A percentile compares a stretch with the other conserved stretches of the same genome.
phyloP scores from a whole-genome alignment of 2,113 vertebrate species.

The Antechinus flavipes region DNA sequence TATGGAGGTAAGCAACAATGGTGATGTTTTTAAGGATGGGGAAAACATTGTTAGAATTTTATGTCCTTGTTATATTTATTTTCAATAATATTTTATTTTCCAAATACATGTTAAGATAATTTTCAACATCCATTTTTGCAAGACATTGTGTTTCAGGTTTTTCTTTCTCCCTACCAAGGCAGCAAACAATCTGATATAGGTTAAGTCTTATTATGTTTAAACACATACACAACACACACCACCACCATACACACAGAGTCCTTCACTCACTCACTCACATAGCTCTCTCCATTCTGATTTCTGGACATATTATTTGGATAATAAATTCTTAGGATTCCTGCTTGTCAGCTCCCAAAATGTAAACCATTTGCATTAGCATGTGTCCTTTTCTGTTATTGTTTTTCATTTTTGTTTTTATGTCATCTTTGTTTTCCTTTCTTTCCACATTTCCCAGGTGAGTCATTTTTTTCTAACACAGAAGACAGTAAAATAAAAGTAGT shows the following conservation, averaged over 20 bases:
- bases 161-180: too few species aligned
- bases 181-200: too few species aligned
- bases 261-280: background rate
- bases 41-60: background rate
- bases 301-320: background rate
- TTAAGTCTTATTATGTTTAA: background rate
- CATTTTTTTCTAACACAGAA: background rate
- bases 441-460: background rate
- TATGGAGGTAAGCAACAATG: slow-evolving; percentile 91
- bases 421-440: background rate
- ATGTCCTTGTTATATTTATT: slow-evolving; percentile 13
- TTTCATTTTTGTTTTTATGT: background rate
- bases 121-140: too few species aligned
- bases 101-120: too few species aligned
- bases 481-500: background rate
- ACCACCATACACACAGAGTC: too few species aligned
- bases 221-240: background rate
- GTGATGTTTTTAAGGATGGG: slow-evolving; percentile 3
- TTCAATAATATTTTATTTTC: too few species aligned
- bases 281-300: background rate
- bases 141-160: too few species aligned
- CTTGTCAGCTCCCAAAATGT: background rate
- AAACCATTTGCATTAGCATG: background rate
- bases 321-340: background rate
- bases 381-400: background rate